Conservation (phyloP, 2,888 invertebrate species). For the Trilocha varians region DNA sequence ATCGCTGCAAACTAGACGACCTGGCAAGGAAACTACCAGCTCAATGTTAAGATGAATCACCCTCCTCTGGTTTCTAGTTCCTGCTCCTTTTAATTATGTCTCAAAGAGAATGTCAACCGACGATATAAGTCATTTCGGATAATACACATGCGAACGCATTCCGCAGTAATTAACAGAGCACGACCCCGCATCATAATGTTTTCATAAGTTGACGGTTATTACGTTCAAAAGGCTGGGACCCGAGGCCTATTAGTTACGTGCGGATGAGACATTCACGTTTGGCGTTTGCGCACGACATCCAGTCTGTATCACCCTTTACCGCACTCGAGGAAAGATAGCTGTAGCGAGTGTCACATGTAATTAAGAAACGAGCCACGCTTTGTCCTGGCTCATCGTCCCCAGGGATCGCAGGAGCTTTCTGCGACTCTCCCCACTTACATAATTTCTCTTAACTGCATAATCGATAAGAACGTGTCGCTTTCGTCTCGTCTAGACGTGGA, state of each 20-base stretch:
- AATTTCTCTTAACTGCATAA: conserved; percentile 65
- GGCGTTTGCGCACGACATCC: conserved; percentile 18
- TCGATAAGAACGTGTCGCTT: conserved; percentile 56
- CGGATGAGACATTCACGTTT: conserved; percentile 15
- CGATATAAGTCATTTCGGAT: conserved; percentile 23
- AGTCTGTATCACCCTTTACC: conserved; percentile 41
- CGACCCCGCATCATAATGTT: conserved; percentile 40
- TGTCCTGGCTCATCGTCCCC: conserved; percentile 25
- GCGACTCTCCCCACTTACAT: conserved; percentile 52
- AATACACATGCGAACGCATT: conserved; percentile 24
- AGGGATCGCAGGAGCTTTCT: conserved; percentile 33
- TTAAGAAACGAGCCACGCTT: conserved; percentile 58
- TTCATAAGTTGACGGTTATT: conserved; percentile 33
- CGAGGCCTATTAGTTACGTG: conserved; percentile 15
- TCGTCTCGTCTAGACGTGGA: conserved; percentile 51
- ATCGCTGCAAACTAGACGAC: too few species aligned
- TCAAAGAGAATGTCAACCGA: neutral
- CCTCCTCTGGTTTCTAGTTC: too few species aligned
- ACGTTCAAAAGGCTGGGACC: conserved; percentile 13
- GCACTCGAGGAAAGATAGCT: conserved; percentile 42
- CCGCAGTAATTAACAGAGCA: conserved; percentile 38
- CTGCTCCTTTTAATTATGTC: conserved; percentile 2
- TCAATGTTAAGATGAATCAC: too few species aligned
- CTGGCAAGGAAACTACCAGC: too few species aligned
- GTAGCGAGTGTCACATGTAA: conserved; percentile 55